Evolutionary conservation across 2,113 vertebrate genomes (phyloP).

Genomic region (Girardinichthys multiradiatus): DNA sequence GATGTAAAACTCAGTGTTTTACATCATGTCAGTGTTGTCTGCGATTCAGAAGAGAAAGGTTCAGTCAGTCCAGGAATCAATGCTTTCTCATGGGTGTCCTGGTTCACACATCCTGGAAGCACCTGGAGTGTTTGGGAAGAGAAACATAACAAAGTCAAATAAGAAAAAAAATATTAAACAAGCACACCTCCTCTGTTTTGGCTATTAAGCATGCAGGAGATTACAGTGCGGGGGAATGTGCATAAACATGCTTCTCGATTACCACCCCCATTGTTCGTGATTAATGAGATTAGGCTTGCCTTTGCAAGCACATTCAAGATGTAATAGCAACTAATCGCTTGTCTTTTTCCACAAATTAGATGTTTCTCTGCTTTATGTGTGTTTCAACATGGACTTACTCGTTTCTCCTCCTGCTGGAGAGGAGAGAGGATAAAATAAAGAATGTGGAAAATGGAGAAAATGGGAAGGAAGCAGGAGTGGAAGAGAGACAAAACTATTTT

Average conservation of each 20-base stretch:
- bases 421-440: constrained; percentile 10
- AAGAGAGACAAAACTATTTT: constrained; percentile 12
- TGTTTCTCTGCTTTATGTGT: constrained; percentile 59
- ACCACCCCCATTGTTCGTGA: constrained; percentile 73
- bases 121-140: not conserved
- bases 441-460: constrained; percentile 26
- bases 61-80: constrained; percentile 35
- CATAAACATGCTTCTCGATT: constrained; percentile 73
- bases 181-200: constrained; percentile 48
- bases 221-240: constrained; percentile 64
- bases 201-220: constrained; percentile 59
- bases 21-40: constrained; percentile 28
- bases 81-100: constrained; percentile 16
- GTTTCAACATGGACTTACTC: constrained; percentile 37
- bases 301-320: constrained; percentile 53
- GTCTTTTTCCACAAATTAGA: constrained; percentile 71
- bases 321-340: constrained; percentile 73
- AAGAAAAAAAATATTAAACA: constrained; percentile 22
- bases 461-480: constrained; percentile 4
- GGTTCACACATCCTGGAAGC: constrained; percentile 12
- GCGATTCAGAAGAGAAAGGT: constrained; percentile 26
- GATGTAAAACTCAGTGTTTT: constrained; percentile 48
- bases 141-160: constrained; percentile 15
- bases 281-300: constrained; percentile 73
- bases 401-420: not conserved